phyloP scores from a whole-genome alignment of 2,888 invertebrate genomes.

The Nephrotoma appendiculata region DNA sequence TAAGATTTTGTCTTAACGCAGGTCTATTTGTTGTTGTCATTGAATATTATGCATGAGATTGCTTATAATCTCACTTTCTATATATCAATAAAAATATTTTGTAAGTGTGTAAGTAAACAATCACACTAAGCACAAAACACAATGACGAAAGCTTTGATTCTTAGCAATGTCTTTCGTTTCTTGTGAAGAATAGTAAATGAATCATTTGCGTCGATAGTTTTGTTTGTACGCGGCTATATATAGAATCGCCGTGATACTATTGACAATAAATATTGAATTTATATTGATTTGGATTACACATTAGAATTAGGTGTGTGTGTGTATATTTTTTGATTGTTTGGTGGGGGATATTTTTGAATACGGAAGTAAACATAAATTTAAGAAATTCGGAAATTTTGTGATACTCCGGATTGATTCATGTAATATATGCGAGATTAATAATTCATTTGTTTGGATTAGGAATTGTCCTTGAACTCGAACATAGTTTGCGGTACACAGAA shows the following conservation, averaged over 20 bases:
- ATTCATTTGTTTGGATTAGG: too few relatives aligned
- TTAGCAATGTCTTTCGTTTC: neutral
- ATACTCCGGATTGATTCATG: neutral
- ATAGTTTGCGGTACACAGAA: too few relatives aligned
- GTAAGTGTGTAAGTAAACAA: neutral
- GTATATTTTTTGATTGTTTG: neutral
- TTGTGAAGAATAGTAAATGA: neutral
- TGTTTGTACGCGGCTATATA: neutral
- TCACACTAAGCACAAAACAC: neutral
- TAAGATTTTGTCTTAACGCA: neutral
- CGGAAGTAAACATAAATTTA: neutral
- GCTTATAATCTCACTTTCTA: neutral
- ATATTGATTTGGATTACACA: neutral
- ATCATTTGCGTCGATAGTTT: neutral
- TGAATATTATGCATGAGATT: neutral
- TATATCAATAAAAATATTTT: neutral
- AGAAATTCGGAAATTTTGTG: neutral
- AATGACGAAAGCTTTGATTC: neutral
- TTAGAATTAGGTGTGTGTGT: neutral
- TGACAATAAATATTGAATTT: neutral
- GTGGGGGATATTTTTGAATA: neutral
- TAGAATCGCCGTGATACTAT: neutral
- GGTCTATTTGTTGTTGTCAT: neutral
- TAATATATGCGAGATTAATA: too few relatives aligned
- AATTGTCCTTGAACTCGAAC: too few relatives aligned